Conservation (phyloP, 2,113 vertebrate species). For the Mobula hypostoma region DNA sequence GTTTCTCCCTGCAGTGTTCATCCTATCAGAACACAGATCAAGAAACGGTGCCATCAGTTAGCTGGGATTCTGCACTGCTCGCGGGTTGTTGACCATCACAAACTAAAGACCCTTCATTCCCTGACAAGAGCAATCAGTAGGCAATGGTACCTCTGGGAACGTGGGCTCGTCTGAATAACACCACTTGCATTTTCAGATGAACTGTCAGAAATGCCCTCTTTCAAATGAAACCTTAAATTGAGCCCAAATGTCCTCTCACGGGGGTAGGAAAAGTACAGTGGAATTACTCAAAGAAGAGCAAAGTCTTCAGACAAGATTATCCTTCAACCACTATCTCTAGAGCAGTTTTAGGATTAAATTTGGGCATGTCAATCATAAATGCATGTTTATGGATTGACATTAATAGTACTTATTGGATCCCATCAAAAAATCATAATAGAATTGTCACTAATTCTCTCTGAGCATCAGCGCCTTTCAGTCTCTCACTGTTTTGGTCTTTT, state of each 20-base stretch:
- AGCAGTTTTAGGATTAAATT: no score
- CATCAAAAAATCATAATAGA: no score
- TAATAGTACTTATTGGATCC: no score
- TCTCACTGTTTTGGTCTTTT: no score
- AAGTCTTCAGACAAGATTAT: no score
- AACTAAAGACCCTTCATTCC: not conserved
- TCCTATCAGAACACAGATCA: not conserved
- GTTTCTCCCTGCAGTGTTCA: not conserved
- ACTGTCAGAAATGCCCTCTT: not conserved
- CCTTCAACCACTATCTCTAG: no score
- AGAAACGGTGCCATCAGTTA: not conserved
- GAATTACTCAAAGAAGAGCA: no score
- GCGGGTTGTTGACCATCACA: not conserved
- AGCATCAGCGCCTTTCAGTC: no score
- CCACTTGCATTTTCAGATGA: not conserved
- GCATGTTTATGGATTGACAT: no score
- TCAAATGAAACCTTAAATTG: not conserved
- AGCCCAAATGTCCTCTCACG: not conserved
- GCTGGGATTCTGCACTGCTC: not conserved
- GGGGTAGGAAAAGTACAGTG: no score
- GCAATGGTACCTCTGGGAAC: not conserved
- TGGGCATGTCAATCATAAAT: no score
- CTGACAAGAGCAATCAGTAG: not conserved
- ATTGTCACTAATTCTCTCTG: no score
- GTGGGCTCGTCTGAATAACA: not conserved